Conservation (phyloP, 2,797 vertebrate species). For the Toxotes lorentzi region DNA sequence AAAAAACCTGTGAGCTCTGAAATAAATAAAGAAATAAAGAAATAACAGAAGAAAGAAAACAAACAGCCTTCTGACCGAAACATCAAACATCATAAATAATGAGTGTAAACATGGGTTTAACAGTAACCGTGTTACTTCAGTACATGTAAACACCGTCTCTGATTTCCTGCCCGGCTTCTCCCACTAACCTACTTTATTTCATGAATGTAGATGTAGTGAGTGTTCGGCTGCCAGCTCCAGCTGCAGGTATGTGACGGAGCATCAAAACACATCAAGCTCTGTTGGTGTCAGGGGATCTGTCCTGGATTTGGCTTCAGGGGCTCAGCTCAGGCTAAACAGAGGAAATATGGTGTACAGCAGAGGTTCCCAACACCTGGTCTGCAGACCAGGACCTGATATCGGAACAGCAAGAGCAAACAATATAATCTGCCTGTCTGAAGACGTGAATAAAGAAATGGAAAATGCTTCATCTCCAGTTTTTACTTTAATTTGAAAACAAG, state of each 20-base stretch:
- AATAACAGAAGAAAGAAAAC: not conserved
- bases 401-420: too few species aligned
- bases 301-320: not conserved
- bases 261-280: not conserved
- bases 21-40: too few species aligned
- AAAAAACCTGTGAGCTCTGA: too few species aligned
- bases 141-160: not conserved
- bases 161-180: not conserved
- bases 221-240: slow-evolving; percentile 2
- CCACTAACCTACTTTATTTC: slow-evolving; percentile 20
- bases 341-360: not conserved
- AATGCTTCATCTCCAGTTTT: slow-evolving; percentile 9
- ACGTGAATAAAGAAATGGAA: not conserved
- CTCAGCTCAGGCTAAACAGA: slow-evolving; percentile 1
- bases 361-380: not conserved
- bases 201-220: slow-evolving; percentile 1
- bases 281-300: not conserved
- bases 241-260: not conserved
- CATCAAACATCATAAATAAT: not conserved
- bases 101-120: not conserved
- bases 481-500: slow-evolving; percentile 54
- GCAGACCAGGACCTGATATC: too few species aligned
- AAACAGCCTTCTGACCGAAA: not conserved
- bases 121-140: not conserved
- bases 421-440: too few species aligned